Evolutionary conservation across 2,888 invertebrate species (phyloP).

Genomic region (Pemphredon lugubris): DNA sequence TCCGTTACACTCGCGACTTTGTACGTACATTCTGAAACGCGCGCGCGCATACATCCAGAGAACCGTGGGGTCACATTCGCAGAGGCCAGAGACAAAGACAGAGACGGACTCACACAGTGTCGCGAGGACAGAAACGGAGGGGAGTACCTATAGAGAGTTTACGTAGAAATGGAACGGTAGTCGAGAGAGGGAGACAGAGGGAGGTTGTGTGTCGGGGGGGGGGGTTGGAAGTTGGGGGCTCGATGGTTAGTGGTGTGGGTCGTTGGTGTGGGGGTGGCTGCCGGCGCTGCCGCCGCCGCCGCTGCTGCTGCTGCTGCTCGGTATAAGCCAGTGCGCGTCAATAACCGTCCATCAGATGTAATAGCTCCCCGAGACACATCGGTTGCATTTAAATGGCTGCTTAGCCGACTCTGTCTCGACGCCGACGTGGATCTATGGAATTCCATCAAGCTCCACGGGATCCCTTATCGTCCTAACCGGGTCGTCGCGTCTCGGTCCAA

Average conservation of each 20-base stretch:
- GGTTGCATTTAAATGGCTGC: slow-evolving; percentile 82
- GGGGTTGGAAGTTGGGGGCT: slow-evolving; percentile 39
- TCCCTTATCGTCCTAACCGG: slow-evolving; percentile 80
- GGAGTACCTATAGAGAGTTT: slow-evolving; percentile 41
- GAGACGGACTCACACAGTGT: too few relatives aligned
- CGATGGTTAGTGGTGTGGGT: slow-evolving; percentile 37
- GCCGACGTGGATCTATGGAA: slow-evolving; percentile 81
- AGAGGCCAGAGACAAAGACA: slow-evolving; percentile 13
- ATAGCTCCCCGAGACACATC: slow-evolving; percentile 82
- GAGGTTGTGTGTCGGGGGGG: slow-evolving; percentile 25
- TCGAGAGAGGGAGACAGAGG: slow-evolving; percentile 43
- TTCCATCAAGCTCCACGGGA: slow-evolving; percentile 81
- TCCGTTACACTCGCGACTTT: slow-evolving; percentile 1
- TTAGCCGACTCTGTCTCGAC: slow-evolving; percentile 81
- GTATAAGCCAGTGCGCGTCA: slow-evolving; percentile 81
- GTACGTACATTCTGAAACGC: slow-evolving; percentile 22
- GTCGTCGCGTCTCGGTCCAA: slow-evolving; percentile 74
- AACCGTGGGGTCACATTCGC: neutral
- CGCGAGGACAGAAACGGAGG: slow-evolving; percentile 22
- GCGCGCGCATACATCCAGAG: slow-evolving; percentile 11
- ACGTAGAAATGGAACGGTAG: slow-evolving; percentile 46
- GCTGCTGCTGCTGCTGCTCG: slow-evolving; percentile 71
- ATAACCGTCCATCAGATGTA: slow-evolving; percentile 82
- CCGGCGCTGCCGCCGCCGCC: slow-evolving; percentile 25
- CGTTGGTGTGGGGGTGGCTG: slow-evolving; percentile 34